These are phyloP conservation scores for Peromyscus aztecus DNA, from an alignment of 2,797 vertebrate genomes.

Conservation along the genomic window DNA sequence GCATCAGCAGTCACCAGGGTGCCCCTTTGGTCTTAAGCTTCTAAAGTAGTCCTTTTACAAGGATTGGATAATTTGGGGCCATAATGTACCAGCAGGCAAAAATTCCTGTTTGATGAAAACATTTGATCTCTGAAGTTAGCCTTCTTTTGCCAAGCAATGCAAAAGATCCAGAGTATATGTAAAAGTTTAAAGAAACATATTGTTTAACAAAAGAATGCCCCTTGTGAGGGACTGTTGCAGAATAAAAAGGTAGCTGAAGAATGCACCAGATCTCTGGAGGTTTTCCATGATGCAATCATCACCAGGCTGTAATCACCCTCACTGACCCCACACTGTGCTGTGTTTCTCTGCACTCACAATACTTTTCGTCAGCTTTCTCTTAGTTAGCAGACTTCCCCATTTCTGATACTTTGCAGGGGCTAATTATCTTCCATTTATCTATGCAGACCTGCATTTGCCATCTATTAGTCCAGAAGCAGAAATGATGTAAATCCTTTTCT, in stretches of 20 bases:
- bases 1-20: background rate
- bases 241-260: constrained; percentile 48
- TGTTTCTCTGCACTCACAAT: constrained; percentile 72
- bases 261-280: constrained; percentile 58
- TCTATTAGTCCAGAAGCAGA: constrained; percentile 87
- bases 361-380: constrained; percentile 67
- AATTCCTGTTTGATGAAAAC: constrained; percentile 28
- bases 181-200: constrained; percentile 50
- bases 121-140: background rate
- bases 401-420: constrained; percentile 79
- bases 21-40: background rate
- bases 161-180: constrained; percentile 40
- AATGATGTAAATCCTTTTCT: constrained; percentile 87
- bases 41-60: background rate
- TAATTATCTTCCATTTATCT: constrained; percentile 90
- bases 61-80: background rate
- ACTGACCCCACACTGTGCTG: constrained; percentile 8
- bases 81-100: background rate
- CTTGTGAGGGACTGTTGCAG: background rate
- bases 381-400: constrained; percentile 77
- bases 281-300: constrained; percentile 75
- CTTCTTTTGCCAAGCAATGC: background rate
- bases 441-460: constrained; percentile 84
- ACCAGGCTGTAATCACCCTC: constrained; percentile 52
- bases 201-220: constrained; percentile 52